Evolutionary conservation across 2,888 invertebrate genomes (phyloP), one percentile per base, ranked within the genome.

Genomic region (Caenorhabditis zanzibari): DNA sequence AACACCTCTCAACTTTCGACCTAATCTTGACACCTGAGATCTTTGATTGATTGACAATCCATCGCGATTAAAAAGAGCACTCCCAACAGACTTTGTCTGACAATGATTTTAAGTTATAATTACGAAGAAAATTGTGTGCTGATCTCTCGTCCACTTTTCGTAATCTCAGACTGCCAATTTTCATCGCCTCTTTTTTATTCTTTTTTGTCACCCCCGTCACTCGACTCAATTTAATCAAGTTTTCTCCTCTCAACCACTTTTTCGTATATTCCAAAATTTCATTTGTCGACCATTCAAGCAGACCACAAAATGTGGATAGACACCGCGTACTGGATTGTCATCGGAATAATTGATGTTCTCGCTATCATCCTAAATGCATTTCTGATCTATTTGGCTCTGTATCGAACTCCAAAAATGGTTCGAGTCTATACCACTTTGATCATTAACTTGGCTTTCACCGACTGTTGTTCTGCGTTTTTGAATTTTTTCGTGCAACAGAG

Each of bases 401-500:
- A 71, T 49, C 58, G 61, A 35, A 82, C 82, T 44, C 82, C 82
- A 6, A 69, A 68, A 38, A 64, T 73, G 56, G 54, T 82, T 14
- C 24, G 61, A 32, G 49, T 54, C 12, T 82, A 82, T 38, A 63
- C 79, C 6, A 74, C 64, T 14, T 49, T 83, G 41, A 79, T 83
- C 16, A 74, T 83, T 35, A 79, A 83, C 54, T 47, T 80, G 24
- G 79, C 83, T 6, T 49, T 79, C 28, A 83, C 80, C 19, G 83
- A 83, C 19, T 77, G 61, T n/a, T 73, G 69, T 44, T 63, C 79
- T 12, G 68, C 69, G 2, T 61, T 80, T 63, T 19, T 72, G 14
- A 75, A 74, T 58, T 72, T 80, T 32, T 74, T 83, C 41, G 74
- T 74, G 26, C 82, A 76, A 49, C 81, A 81, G 22, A 81, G 79